Percentiles rank a stretch among this genome's conserved stretches.
These are phyloP conservation scores for Tachysurus fulvidraco DNA, from an alignment of 2,113 vertebrate genomes.

Conservation along the genomic window DNA sequence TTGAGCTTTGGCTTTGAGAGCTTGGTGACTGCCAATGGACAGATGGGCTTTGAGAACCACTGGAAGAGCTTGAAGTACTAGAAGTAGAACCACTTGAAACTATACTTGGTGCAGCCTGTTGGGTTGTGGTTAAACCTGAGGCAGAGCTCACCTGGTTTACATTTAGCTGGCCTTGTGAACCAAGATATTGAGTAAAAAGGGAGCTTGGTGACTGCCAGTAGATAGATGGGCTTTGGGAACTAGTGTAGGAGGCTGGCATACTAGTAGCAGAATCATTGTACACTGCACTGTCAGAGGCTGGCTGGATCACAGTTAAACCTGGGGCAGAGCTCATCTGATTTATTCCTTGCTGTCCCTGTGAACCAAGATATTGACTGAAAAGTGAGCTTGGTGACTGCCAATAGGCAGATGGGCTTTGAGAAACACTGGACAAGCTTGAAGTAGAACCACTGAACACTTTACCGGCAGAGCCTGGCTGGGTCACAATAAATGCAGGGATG, in stretches of 20 bases:
- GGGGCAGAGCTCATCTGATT: background rate
- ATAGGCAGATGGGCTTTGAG: background rate
- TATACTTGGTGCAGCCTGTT: no score
- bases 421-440: background rate
- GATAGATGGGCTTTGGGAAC: background rate
- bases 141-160: background rate
- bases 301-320: background rate
- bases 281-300: no score
- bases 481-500: no score
- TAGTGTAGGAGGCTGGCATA: background rate
- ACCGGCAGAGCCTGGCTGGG: background rate
- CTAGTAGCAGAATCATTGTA: background rate
- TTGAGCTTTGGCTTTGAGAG: no score
- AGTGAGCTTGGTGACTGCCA: background rate
- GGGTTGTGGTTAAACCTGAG: background rate
- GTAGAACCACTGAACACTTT: background rate
- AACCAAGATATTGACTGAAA: background rate
- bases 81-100: background rate
- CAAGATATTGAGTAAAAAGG: background rate
- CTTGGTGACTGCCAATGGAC: background rate
- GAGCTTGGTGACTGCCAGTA: background rate
- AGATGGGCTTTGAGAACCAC: background rate
- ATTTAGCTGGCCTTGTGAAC: background rate
- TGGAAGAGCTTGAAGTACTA: background rate
- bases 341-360: background rate